Base-by-base conservation (phyloP, 1,140 invertebrate species). In the Gonatopus flavifemur region DNA sequence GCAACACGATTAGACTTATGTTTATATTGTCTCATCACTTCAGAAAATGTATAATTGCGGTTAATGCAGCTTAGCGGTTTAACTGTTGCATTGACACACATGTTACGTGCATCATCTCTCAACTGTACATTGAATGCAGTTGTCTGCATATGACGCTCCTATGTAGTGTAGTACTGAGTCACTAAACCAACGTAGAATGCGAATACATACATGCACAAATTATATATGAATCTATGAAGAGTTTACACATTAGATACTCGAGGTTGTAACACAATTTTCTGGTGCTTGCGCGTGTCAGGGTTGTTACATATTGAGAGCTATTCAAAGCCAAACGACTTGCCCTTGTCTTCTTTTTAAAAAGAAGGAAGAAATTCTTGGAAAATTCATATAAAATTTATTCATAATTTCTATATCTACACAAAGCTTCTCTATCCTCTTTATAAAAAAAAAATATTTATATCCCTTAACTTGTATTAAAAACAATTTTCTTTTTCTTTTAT, bases 11-110 rank as follows among this genome's bases (percentile, higher is more conserved):
- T n/a, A n/a, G n/a, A n/a, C n/a, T n/a, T n/a, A n/a, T n/a, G n/a
- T n/a, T n/a, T n/a, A n/a, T n/a, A n/a, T n/a, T n/a, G n/a, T n/a
- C n/a, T n/a, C n/a, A n/a, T n/a, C n/a, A n/a, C n/a, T n/a, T n/a
- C 39, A 49, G 47, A 49, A 42, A 49, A 49, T n/a, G n/a, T n/a
- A n/a, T 49, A 49, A 49, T 49, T 36, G 38, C 39, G 39, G 21
- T 25, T 41, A 49, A 49, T 42, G 47, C 31, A 42, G 32, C 20
- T 36, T 37, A 9, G 39, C 47, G 47, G 31, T 36, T 49, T 42
- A 39, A 41, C 47, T 41, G 47, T 49, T 32, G 38, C 47, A 42
- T 49, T 49, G 47, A 49, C 47, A 49, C 47, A 49, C 47, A 49
- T 49, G 47, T 49, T 49, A 49, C 47, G 38, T 42, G 47, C 47